A percentile compares a stretch with the other conserved stretches of the same genome.
Conservation (phyloP, 92 coral and sea anemone genomes). For the Nematostella vectensis region DNA sequence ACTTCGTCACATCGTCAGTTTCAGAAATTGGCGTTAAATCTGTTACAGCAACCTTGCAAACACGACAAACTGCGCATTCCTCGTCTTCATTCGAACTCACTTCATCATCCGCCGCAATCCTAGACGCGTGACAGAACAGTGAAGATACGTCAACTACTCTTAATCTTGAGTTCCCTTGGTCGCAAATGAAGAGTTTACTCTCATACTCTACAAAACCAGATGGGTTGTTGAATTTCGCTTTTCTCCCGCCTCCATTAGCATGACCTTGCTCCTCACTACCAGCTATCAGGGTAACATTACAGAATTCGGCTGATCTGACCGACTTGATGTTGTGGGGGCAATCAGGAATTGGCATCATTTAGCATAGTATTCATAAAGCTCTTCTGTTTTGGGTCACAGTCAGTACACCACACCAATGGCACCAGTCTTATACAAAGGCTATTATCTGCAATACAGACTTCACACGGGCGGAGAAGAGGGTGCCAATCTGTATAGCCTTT, state of each 20-base stretch:
- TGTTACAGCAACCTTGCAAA: conserved; percentile 18
- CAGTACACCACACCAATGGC: conserved; percentile 34
- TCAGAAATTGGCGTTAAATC: conserved; percentile 29
- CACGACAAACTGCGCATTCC: conserved; percentile 30
- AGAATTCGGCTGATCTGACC: conserved; percentile 39
- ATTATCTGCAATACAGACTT: conserved; percentile 15
- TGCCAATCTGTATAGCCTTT: conserved; percentile 27
- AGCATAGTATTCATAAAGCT: conserved; percentile 48
- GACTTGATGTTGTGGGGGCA: conserved; percentile 63
- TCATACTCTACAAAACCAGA: conserved; percentile 21
- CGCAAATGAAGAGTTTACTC: conserved; percentile 30
- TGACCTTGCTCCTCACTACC: conserved; percentile 43
- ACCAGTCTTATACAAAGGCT: conserved; percentile 31
- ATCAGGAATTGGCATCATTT: conserved; percentile 37
- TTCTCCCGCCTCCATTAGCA: conserved; percentile 34
- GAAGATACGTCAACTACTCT: conserved; percentile 23
- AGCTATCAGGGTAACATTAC: conserved; percentile 35
- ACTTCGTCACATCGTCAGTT: not conserved
- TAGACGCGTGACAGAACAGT: conserved; percentile 38
- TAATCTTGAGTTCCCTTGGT: conserved; percentile 29
- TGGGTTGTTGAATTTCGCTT: conserved; percentile 34
- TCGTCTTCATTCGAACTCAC: conserved; percentile 30
- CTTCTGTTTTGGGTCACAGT: conserved; percentile 50
- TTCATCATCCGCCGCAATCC: conserved; percentile 10
- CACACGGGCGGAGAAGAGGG: conserved; percentile 43